Evolutionary conservation across 1,140 invertebrate species (phyloP).

Genomic region (Ladona fulva): DNA sequence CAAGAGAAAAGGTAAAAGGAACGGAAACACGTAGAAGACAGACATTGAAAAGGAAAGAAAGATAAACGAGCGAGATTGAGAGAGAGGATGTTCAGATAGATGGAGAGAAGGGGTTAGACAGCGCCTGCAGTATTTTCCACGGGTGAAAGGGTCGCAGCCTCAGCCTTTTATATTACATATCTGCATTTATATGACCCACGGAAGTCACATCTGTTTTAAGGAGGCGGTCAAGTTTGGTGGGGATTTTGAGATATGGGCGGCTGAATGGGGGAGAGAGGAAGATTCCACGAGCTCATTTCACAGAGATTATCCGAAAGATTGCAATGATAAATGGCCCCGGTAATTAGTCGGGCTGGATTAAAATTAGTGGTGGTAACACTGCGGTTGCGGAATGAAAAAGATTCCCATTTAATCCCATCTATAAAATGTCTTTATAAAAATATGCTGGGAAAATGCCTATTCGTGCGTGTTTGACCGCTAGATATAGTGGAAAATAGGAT

Average conservation of each 20-base stretch:
- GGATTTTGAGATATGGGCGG: neutral
- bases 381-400: neutral
- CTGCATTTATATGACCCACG: slow-evolving; percentile 2
- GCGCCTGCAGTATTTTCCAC: neutral
- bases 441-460: too few species aligned
- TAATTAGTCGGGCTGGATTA: neutral
- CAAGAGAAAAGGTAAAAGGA: too few species aligned
- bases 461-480: too few species aligned
- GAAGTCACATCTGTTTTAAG: neutral
- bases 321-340: neutral
- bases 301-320: neutral
- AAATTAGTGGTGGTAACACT: neutral
- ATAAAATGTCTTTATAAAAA: too few species aligned
- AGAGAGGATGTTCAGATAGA: too few species aligned
- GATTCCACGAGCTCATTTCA: neutral
- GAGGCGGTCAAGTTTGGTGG: neutral
- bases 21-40: too few species aligned
- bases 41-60: too few species aligned
- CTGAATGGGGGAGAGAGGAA: neutral
- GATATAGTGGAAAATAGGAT: too few species aligned
- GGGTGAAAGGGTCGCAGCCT: neutral
- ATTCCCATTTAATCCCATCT: too few species aligned
- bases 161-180: neutral
- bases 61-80: too few species aligned
- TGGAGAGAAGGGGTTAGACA: too few species aligned